Evolutionary conservation across 2,888 invertebrate genomes (phyloP).

Genomic region (Aquatica leii): DNA sequence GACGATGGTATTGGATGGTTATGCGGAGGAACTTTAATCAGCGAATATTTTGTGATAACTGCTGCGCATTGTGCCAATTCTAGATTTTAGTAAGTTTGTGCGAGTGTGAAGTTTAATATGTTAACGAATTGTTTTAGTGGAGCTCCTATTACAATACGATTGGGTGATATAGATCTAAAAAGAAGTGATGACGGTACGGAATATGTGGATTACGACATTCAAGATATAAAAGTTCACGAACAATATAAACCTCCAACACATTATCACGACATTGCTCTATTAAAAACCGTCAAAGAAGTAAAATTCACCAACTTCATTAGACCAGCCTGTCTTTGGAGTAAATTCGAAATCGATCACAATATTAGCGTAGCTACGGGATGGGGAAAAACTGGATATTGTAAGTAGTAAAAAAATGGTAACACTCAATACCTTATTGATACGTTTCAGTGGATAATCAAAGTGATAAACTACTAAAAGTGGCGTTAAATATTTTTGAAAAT

Average conservation of each 20-base stretch:
- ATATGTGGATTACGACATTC: constrained; percentile 62
- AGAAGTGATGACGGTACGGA: constrained; percentile 61
- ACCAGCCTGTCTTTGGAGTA: constrained; percentile 71
- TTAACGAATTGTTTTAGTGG: constrained; percentile 59
- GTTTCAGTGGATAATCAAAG: constrained; percentile 51
- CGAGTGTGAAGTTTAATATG: background rate
- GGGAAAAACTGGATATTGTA: constrained; percentile 59
- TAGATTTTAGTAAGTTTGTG: constrained; percentile 48
- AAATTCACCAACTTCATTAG: constrained; percentile 64
- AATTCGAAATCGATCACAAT: constrained; percentile 52
- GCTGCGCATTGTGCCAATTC: constrained; percentile 66
- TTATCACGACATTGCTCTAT: constrained; percentile 74
- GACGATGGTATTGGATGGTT: constrained; percentile 53
- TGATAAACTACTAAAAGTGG: constrained; percentile 59
- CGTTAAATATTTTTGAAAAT: constrained; percentile 56
- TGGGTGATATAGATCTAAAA: constrained; percentile 68
- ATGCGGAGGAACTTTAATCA: constrained; percentile 68
- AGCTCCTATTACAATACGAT: constrained; percentile 63
- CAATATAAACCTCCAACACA: constrained; percentile 63
- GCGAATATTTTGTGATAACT: constrained; percentile 64
- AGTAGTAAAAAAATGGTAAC: background rate
- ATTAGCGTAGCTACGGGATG: constrained; percentile 72
- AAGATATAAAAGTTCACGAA: constrained; percentile 63
- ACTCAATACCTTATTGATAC: background rate
- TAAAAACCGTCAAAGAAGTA: constrained; percentile 62